Conservation (phyloP, 1,140 invertebrate species). For the Tetragonula clypearis region DNA sequence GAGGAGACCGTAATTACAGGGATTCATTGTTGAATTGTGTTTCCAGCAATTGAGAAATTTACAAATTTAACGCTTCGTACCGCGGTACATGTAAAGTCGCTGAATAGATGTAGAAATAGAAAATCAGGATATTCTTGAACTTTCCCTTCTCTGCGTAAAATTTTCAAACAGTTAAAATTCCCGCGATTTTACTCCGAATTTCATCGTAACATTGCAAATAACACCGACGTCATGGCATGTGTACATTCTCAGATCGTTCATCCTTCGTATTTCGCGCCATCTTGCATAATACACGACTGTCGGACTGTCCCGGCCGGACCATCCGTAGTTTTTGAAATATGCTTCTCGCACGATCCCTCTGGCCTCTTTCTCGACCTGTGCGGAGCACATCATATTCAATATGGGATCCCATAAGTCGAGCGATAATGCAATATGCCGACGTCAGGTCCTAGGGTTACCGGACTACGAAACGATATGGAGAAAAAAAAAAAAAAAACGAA, state of each 20-base stretch:
- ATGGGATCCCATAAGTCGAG: conserved; percentile 73
- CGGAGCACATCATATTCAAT: conserved; percentile 70
- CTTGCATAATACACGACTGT: background rate
- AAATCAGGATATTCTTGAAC: background rate
- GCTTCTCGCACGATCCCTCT: conserved; percentile 27
- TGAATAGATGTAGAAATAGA: background rate
- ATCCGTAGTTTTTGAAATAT: conserved; percentile 25
- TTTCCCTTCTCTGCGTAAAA: background rate
- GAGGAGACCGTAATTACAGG: conserved; percentile 1
- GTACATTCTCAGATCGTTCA: background rate
- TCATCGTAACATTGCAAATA: too few relatives aligned
- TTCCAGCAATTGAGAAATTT: background rate
- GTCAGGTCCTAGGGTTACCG: conserved; percentile 62
- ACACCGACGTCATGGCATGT: too few relatives aligned
- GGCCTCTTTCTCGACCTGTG: conserved; percentile 32
- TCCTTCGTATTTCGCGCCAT: conserved; percentile 1
- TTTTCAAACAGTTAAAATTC: background rate
- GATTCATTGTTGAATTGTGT: background rate
- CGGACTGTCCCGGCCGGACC: background rate
- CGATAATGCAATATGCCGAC: conserved; percentile 77
- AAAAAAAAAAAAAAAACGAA: background rate
- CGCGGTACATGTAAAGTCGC: background rate
- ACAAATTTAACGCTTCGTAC: background rate
- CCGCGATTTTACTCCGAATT: background rate
- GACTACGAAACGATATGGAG: conserved; percentile 32